These are phyloP conservation scores for Synanthedon myopaeformis DNA, from an alignment of 2,888 invertebrate genomes.

Conservation along the genomic window DNA sequence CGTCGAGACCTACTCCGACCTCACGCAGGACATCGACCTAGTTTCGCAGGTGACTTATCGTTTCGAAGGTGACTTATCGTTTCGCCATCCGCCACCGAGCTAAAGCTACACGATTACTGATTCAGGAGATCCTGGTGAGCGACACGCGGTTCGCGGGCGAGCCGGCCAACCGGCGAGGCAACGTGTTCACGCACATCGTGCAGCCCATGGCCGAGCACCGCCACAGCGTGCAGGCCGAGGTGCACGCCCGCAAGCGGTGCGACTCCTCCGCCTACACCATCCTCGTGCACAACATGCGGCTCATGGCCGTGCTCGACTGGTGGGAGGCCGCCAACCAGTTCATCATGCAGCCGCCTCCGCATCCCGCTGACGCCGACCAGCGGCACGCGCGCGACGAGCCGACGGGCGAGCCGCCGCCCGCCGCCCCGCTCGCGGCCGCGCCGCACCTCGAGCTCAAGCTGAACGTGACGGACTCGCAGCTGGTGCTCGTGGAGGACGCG, in stretches of 20 bases:
- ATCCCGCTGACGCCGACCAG: conserved; percentile 38
- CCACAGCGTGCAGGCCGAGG: conserved; percentile 78
- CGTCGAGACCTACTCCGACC: conserved; percentile 88
- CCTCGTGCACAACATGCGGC: conserved; percentile 91
- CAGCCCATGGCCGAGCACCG: conserved; percentile 77
- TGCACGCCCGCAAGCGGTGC: conserved; percentile 77
- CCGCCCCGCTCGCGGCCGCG: conserved; percentile 11
- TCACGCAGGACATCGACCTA: conserved; percentile 91
- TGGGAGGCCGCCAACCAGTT: conserved; percentile 88
- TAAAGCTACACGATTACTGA: neutral
- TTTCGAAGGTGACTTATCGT: neutral
- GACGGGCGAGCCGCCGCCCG: conserved; percentile 1
- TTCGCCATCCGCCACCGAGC: neutral
- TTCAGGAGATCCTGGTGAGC: conserved; percentile 78
- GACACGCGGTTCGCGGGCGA: conserved; percentile 79
- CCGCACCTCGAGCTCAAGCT: conserved; percentile 85
- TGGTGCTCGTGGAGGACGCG: conserved; percentile 93
- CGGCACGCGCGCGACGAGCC: conserved; percentile 9
- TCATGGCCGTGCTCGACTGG: conserved; percentile 95
- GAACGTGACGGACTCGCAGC: conserved; percentile 94
- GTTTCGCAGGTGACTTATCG: conserved; percentile 79
- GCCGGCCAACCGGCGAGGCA: conserved; percentile 79
- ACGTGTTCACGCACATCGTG: conserved; percentile 90
- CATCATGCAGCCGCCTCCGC: conserved; percentile 70
- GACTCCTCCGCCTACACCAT: conserved; percentile 85